phyloP scores from a whole-genome alignment of 2,113 vertebrate species.

The Gopherus flavomarginatus region DNA sequence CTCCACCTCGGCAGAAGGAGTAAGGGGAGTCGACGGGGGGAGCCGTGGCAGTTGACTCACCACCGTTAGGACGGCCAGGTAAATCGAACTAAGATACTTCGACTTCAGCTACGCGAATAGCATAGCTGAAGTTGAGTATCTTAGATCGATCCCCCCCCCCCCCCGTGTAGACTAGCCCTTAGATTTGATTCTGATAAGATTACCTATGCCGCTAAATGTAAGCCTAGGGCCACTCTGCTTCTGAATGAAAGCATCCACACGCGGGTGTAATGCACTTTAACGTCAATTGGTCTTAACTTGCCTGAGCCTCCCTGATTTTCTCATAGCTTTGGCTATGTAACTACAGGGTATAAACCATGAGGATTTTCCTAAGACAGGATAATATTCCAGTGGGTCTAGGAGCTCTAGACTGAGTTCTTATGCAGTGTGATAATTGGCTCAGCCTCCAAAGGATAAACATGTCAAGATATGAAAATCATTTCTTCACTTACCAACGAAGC shows the following conservation, averaged over 20 bases:
- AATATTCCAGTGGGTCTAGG: constrained; percentile 1
- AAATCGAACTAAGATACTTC: too few relatives aligned
- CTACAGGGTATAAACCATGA: neutral
- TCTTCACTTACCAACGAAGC: constrained; percentile 26
- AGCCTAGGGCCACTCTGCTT: neutral
- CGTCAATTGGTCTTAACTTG: rapidly evolving
- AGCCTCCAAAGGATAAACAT: constrained; percentile 57
- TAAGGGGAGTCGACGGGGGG: too few relatives aligned
- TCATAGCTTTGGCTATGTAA: neutral
- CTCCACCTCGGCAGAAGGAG: too few relatives aligned
- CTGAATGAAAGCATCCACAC: neutral
- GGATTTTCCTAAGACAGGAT: neutral
- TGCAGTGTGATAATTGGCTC: constrained; percentile 41
- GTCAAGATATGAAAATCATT: constrained; percentile 42
- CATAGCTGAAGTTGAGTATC: too few relatives aligned
- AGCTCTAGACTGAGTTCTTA: constrained; percentile 31
- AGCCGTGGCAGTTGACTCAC: too few relatives aligned
- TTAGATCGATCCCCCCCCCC: too few relatives aligned
- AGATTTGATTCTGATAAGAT: neutral
- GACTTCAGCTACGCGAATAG: too few relatives aligned
- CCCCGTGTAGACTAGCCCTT: neutral
- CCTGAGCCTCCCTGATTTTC: neutral
- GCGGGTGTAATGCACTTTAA: neutral
- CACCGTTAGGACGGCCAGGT: too few relatives aligned
- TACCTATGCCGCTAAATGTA: neutral